These are phyloP conservation scores for Pterophyllum scalare DNA, from an alignment of 2,113 vertebrate species.

Conservation along the genomic window DNA sequence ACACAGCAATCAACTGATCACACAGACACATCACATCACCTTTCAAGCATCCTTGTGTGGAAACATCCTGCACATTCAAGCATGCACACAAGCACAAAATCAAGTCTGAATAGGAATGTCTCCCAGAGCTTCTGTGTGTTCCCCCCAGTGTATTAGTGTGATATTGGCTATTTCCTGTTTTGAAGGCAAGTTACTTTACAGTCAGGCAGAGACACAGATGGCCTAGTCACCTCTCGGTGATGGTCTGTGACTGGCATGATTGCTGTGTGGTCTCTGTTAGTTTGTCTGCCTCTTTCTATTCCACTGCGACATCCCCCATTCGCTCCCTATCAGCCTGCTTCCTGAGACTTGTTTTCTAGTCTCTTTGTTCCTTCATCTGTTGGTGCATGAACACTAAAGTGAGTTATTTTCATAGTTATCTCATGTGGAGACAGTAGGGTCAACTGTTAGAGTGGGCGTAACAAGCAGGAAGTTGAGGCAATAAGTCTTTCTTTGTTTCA, in stretches of 20 bases:
- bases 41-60: neutral
- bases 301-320: slow-evolving; percentile 15
- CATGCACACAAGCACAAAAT: neutral
- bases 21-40: neutral
- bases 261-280: slow-evolving; percentile 60
- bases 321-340: slow-evolving; percentile 4
- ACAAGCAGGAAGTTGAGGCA: slow-evolving; percentile 32
- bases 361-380: slow-evolving; percentile 21
- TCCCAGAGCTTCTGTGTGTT: neutral
- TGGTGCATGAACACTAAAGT: slow-evolving; percentile 20
- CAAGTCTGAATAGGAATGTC: neutral
- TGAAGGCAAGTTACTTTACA: slow-evolving; percentile 53
- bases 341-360: neutral
- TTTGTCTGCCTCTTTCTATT: slow-evolving; percentile 23
- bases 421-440: slow-evolving; percentile 34
- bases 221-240: slow-evolving; percentile 59
- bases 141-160: slow-evolving; percentile 41
- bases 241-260: slow-evolving; percentile 66
- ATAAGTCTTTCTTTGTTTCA: slow-evolving; percentile 23
- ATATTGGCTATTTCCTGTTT: slow-evolving; percentile 73
- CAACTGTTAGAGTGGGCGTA: slow-evolving; percentile 26
- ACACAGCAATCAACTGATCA: neutral
- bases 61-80: slow-evolving; percentile 3
- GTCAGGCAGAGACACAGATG: slow-evolving; percentile 57
- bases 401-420: slow-evolving; percentile 56